Conservation (phyloP, 2,888 invertebrate genomes). For the Theristus sp. region DNA sequence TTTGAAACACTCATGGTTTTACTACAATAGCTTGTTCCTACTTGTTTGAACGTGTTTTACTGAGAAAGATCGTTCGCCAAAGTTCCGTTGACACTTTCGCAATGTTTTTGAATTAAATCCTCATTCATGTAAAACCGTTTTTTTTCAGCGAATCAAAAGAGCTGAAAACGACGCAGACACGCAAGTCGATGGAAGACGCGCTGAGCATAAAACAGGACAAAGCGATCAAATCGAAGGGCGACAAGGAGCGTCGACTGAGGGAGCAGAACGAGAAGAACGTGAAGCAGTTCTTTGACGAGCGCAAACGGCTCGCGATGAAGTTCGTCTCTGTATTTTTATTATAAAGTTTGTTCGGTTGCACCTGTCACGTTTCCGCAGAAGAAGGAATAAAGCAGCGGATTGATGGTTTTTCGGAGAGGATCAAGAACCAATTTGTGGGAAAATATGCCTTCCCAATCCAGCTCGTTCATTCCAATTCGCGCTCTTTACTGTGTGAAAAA, state of each 20-base stretch:
- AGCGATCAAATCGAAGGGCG: conserved; percentile 80
- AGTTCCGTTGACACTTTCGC: no score
- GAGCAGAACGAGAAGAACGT: conserved; percentile 60
- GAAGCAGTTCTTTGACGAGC: conserved; percentile 28
- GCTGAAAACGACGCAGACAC: conserved; percentile 79
- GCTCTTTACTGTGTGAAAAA: no score
- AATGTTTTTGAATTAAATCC: no score
- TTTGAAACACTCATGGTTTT: not conserved
- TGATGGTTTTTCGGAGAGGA: not conserved
- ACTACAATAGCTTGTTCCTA: not conserved
- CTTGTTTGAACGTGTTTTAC: not conserved
- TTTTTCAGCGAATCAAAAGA: conserved; percentile 61
- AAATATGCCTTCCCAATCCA: no score
- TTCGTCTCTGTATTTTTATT: conserved; percentile 1
- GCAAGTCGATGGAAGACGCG: conserved; percentile 86
- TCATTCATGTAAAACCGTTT: no score
- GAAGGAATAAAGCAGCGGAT: no score
- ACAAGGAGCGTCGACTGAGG: conserved; percentile 66
- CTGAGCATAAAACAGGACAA: conserved; percentile 81
- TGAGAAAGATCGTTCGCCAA: not conserved
- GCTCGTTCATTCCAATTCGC: no score
- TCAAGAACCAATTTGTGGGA: no score
- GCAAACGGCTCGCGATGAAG: conserved; percentile 22
- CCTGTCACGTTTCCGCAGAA: not conserved
- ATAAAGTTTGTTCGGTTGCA: not conserved